Percentiles rank a stretch among this genome's conserved stretches.
phyloP scores from a whole-genome alignment of 2,888 invertebrate species.

The Podotricha telesiphe region DNA sequence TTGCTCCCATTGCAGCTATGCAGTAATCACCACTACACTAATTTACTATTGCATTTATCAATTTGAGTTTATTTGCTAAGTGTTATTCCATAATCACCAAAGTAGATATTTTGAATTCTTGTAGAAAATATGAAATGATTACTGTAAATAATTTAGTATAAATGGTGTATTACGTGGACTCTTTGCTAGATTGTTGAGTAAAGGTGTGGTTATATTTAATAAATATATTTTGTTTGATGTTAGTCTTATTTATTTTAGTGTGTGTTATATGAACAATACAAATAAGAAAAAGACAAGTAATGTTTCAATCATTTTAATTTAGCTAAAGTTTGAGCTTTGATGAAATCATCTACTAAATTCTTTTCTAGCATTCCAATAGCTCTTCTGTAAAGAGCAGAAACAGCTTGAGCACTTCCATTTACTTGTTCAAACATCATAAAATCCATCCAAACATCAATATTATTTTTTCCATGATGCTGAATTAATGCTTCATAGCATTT shows the following conservation, averaged over 20 bases:
- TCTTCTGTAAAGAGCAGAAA: conserved; percentile 83
- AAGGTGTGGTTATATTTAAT: conserved; percentile 72
- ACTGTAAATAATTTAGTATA: conserved; percentile 80
- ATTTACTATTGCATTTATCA: conserved; percentile 71
- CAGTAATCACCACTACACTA: conserved; percentile 60
- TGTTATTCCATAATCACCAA: conserved; percentile 79
- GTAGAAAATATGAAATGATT: conserved; percentile 64
- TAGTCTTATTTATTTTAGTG: conserved; percentile 49
- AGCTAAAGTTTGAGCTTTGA: conserved; percentile 78
- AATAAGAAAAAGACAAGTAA: conserved; percentile 28
- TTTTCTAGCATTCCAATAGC: conserved; percentile 85
- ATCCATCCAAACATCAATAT: conserved; percentile 88
- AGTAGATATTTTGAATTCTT: conserved; percentile 69
- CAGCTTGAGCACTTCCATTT: conserved; percentile 82
- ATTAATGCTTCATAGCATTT: conserved; percentile 85
- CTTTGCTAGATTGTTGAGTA: conserved; percentile 77
- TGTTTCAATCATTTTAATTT: conserved; percentile 63
- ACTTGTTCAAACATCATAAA: conserved; percentile 88
- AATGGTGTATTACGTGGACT: conserved; percentile 76
- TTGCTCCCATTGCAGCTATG: conserved; percentile 74
- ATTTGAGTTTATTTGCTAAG: conserved; percentile 78
- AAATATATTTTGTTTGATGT: conserved; percentile 70
- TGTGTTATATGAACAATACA: conserved; percentile 29
- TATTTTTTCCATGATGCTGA: conserved; percentile 86
- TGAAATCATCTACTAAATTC: conserved; percentile 79